Conservation (phyloP, 2,797 vertebrate genomes). For the Spinibarbus caldwelli region DNA sequence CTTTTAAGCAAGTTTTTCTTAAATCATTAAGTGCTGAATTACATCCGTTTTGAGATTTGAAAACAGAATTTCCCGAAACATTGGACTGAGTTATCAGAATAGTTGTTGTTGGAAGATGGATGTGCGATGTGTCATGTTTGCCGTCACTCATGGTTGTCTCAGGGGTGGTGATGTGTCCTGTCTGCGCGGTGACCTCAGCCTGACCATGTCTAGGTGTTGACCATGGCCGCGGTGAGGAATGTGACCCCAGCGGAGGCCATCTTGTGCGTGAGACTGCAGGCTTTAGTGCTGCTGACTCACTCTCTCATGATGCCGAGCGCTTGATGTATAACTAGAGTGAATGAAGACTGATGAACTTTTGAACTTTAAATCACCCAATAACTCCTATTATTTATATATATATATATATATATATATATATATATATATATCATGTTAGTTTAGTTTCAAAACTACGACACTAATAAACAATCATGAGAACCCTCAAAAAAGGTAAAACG, state of each 20-base stretch:
- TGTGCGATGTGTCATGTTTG: conserved; percentile 26
- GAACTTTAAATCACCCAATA: background rate
- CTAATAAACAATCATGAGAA: too few relatives aligned
- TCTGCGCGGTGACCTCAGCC: conserved; percentile 74
- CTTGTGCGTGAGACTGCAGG: conserved; percentile 65
- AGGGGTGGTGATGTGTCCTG: conserved; percentile 65
- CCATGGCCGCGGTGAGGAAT: conserved; percentile 77
- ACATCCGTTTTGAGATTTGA: background rate
- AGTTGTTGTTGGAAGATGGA: conserved; percentile 1
- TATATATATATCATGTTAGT: too few relatives aligned
- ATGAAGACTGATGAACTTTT: conserved; percentile 7
- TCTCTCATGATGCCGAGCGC: conserved; percentile 37
- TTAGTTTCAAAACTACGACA: too few relatives aligned
- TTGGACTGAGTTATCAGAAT: conserved; percentile 24
- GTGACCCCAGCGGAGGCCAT: conserved; percentile 72
- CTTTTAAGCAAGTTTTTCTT: conserved; percentile 7
- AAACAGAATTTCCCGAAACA: background rate
- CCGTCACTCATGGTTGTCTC: conserved; percentile 24
- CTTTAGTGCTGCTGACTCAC: conserved; percentile 61
- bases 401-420: too few relatives aligned
- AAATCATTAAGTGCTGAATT: background rate
- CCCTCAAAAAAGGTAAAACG: too few relatives aligned
- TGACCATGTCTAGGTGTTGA: conserved; percentile 78
- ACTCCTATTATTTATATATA: too few relatives aligned
- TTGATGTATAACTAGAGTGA: conserved; percentile 30